These are phyloP conservation scores for Epinotia nisella DNA, from an alignment of 2,888 invertebrate species.

Conservation along the genomic window DNA sequence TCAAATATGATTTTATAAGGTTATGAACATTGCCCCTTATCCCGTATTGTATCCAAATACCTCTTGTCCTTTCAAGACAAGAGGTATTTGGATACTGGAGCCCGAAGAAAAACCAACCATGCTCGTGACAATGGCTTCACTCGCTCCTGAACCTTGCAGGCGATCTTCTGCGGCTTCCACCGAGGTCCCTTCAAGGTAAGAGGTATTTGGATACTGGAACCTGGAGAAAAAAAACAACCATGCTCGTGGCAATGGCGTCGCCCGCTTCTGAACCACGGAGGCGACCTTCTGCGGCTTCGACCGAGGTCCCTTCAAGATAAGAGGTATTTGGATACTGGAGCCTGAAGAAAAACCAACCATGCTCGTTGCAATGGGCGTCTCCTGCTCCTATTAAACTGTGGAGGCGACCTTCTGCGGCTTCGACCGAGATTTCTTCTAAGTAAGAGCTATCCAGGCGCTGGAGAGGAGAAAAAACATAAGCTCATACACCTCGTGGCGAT, in stretches of 20 bases:
- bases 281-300: conserved; percentile 94
- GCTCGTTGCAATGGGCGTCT: conserved; percentile 81
- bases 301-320: conserved; percentile 88
- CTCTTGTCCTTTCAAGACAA: conserved; percentile 88
- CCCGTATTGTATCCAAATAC: too few relatives aligned
- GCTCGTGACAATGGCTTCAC: conserved; percentile 80
- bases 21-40: too few relatives aligned
- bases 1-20: too few relatives aligned
- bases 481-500: too few relatives aligned
- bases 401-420: conserved; percentile 95
- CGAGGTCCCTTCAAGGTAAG: conserved; percentile 88
- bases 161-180: conserved; percentile 93
- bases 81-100: background rate
- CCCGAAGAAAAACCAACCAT: background rate
- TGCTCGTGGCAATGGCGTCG: conserved; percentile 78
- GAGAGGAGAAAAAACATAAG: too few relatives aligned
- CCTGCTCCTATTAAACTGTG: conserved; percentile 92
- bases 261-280: conserved; percentile 93
- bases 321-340: too few relatives aligned
- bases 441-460: conserved; percentile 53
- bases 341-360: too few relatives aligned
- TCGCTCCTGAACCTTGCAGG: conserved; percentile 93
- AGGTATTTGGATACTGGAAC: background rate
- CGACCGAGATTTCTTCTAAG: conserved; percentile 90
- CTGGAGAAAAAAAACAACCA: background rate